Base-by-base conservation (phyloP, 2,888 invertebrate species). In the Campopleginae sp. region DNA sequence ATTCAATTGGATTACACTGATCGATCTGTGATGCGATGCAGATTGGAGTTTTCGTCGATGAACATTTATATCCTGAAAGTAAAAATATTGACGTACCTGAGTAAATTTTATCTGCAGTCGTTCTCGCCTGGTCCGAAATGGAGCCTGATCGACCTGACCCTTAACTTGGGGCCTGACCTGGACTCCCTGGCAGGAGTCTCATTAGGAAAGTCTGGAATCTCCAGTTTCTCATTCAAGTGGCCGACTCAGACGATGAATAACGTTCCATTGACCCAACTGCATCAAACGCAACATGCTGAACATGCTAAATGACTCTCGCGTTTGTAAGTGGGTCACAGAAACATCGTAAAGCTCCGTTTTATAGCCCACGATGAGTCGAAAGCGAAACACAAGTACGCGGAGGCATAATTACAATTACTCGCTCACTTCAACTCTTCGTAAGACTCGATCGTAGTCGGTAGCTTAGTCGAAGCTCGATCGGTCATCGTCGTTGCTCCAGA, bases 401-500 rank as follows among this genome's bases (percentile, higher is more conserved):
- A 68, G 31, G 38, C 44, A 51, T 68, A 71, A 23, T 33, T 63
- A 42, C 38, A 78, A 78, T 51, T 44, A 48, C 71, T 65, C 48
- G 77, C 61, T 74, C 27, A 58, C 65, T n/a, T 65, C 80, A 84
- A 84, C 80, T 77, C 46, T 44, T 3, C 58, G 23, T 12, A n/a
- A 48, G 61, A 48, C 46, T 58, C 80, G 27, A 66, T 77, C 72
- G 8, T 23, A 71, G 33, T 51, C 61, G 54, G 70, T 65, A 7
- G 38, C 54, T 23, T 70, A 75, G 51, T 74, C 61, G 27, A 77
- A 77, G 61, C 80, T 76, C 77, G 31, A 80, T 84, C 77, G 66
- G 74, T 80, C 71, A 74, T 65, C 61, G 54, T 68, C 48, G 61
- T 80, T 74, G 66, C 77, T 48, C 42, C 80, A 66, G 80, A 77